Evolutionary conservation across 2,888 invertebrate species (phyloP), one percentile per base, ranked within the genome.

Genomic region (Gortyna flavago): DNA sequence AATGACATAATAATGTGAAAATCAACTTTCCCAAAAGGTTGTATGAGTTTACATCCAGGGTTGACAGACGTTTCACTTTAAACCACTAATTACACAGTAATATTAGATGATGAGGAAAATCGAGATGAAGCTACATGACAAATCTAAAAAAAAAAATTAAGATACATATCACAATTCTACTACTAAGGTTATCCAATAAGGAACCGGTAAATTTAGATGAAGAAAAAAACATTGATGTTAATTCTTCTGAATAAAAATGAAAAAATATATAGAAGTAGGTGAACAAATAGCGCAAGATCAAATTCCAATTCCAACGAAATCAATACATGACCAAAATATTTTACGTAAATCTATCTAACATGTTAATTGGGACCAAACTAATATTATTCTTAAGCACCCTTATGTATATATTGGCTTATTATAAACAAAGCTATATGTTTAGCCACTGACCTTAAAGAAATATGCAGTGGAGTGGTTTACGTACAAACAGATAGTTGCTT

Each of bases 391-490:
- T 25, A 77, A 71, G 72, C 79, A 80, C 78, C 70, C 72, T 71
- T 77, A 65, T 35, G 74, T 9, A 67, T 70, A 85, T 78, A 86
- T 81, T 81, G 71, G 57, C 65, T 77, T 67, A n/a, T 35, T 68
- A 77, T 72, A 81, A 77, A 73, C 78, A 78, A 71, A 77, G 77
- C 80, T 83, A 84, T 83, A 80, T 83, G 68, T 65, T 70, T 74
- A 64, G 59, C 48, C 75, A 75, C 48, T 76, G 84, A 73, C 76
- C 75, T 80, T 84, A 81, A 81, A 89, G 79, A 87, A 38, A 81
- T 78, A 72, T 77, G n/a, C n/a, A 25, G 73, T 66, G 57, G 76
- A 88, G 86, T 87, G 85, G 77, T 85, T 87, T 82, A 73, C 75
- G 79, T 79, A 81, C 54, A 70, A 77, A 65, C 38, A 67, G n/a